These are phyloP conservation scores for Physocephala rufipes DNA, from an alignment of 2,888 invertebrate species.

Conservation along the genomic window DNA sequence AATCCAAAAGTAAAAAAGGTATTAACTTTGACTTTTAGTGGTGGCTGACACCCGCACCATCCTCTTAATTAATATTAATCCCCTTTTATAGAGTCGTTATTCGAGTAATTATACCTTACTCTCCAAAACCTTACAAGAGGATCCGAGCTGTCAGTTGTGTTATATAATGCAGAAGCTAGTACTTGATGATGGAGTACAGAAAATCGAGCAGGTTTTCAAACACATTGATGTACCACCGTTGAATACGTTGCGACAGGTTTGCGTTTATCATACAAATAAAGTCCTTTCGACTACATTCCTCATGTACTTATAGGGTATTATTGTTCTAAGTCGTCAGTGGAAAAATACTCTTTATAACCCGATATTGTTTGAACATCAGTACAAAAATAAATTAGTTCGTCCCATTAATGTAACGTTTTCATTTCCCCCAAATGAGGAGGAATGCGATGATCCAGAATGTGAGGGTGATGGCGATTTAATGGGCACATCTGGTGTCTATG, in stretches of 20 bases:
- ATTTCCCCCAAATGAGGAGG: conserved; percentile 81
- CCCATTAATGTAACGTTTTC: conserved; percentile 91
- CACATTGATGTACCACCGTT: conserved; percentile 86
- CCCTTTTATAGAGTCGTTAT: conserved; percentile 80
- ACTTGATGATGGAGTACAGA: conserved; percentile 77
- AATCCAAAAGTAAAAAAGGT: conserved; percentile 65
- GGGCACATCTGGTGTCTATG: conserved; percentile 59
- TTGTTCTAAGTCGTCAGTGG: conserved; percentile 96
- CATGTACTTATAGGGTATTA: conserved; percentile 76
- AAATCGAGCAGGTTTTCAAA: conserved; percentile 84
- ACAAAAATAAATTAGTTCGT: conserved; percentile 82
- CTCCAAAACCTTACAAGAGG: conserved; percentile 90
- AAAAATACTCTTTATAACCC: conserved; percentile 96
- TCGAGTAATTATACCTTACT: conserved; percentile 82
- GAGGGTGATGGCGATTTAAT: conserved; percentile 57
- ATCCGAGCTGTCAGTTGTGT: conserved; percentile 94
- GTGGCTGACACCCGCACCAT: conserved; percentile 6
- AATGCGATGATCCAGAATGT: conserved; percentile 64
- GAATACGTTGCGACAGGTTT: conserved; percentile 86
- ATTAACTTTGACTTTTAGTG: neutral
- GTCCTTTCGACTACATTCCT: neutral
- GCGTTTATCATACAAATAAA: neutral
- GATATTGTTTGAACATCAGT: conserved; percentile 86
- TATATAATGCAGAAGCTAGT: conserved; percentile 87
- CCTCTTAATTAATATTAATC: conserved; percentile 11